Base-by-base conservation (phyloP, 2,113 vertebrate genomes). In the Clarias batrachus region DNA sequence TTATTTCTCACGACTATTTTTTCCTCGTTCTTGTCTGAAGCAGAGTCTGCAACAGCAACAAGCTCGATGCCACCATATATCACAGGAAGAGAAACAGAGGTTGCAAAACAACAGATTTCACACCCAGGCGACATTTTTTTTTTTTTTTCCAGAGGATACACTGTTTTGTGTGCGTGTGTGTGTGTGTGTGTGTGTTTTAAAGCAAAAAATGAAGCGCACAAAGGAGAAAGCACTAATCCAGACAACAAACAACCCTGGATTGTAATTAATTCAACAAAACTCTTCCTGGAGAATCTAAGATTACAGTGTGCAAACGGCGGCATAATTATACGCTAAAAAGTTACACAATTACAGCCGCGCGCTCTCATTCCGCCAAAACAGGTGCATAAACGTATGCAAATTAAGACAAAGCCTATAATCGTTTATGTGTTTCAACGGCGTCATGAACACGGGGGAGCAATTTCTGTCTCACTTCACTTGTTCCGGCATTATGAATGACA, bases 311-410 rank as follows among this genome's bases (percentile, higher is more conserved):
- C 70, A 94, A 94, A 94, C 91, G 87, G 93, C 88, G 54, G 79
- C 84, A 82, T 91, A 95, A 95, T 94, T 93, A 90, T 90, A 90
- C 85, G 90, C 91, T 89, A 93, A 94, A 62, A 95, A 94, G 93
- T 95, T 91, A 81, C 88, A 93, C 92, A 92, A 94, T 94, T 92
- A 93, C 88, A 89, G 90, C 89, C 74, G 79, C 85, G 86, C 89
- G 86, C 81, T 90, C 86, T 91, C 89, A 56, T 90, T 90, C 85
- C 82, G 86, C 90, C 90, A 90, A 92, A 93, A 91, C 92, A 91
- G 92, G 92, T 90, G 92, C 90, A 93, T 94, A 94, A 94, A 94
- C 88, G 89, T 85, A 94, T 95, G 94, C 83, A 94, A 94, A 95
- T 94, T 23, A 92, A 89, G 89, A 85, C n/a, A 82, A 88, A 89